Percentiles rank a stretch among this genome's conserved stretches.
Conservation (phyloP, 2,888 invertebrate species). For the Sussaba pulchella region DNA sequence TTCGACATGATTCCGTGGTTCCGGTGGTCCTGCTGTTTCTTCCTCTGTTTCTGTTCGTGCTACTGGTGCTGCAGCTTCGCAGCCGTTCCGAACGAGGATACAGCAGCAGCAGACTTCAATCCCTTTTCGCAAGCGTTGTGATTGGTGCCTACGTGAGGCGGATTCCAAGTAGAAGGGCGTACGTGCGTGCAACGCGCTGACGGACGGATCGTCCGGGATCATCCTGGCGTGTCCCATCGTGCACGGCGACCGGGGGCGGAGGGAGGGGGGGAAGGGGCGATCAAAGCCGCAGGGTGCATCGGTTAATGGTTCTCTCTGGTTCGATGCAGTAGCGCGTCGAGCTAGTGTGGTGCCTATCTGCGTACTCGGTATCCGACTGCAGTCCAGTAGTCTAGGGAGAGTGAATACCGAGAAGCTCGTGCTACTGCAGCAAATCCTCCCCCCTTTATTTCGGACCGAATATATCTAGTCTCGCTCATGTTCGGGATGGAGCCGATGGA, state of each 20-base stretch:
- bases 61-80: conserved; percentile 44
- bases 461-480: conserved; percentile 54
- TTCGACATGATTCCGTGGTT: conserved; percentile 70
- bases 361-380: conserved; percentile 38
- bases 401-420: conserved; percentile 64
- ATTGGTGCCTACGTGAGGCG: conserved; percentile 75
- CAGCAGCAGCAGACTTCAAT: conserved; percentile 67
- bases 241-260: conserved; percentile 34
- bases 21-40: conserved; percentile 39
- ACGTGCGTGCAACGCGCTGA: conserved; percentile 71
- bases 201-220: conserved; percentile 55
- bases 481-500: conserved; percentile 45
- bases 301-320: conserved; percentile 20
- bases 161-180: conserved; percentile 68
- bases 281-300: conserved; percentile 61
- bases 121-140: conserved; percentile 72
- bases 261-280: conserved; percentile 40
- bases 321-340: conserved; percentile 15
- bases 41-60: conserved; percentile 38
- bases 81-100: conserved; percentile 33
- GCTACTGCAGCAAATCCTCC: conserved; percentile 40
- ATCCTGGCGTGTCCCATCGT: conserved; percentile 44
- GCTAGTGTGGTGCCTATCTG: conserved; percentile 34
- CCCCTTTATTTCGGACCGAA: conserved; percentile 40
- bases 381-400: conserved; percentile 63